A percentile compares a stretch with the other conserved stretches of the same genome.
phyloP scores from a whole-genome alignment of 2,113 vertebrate genomes.

The Mormyrus lacerda region DNA sequence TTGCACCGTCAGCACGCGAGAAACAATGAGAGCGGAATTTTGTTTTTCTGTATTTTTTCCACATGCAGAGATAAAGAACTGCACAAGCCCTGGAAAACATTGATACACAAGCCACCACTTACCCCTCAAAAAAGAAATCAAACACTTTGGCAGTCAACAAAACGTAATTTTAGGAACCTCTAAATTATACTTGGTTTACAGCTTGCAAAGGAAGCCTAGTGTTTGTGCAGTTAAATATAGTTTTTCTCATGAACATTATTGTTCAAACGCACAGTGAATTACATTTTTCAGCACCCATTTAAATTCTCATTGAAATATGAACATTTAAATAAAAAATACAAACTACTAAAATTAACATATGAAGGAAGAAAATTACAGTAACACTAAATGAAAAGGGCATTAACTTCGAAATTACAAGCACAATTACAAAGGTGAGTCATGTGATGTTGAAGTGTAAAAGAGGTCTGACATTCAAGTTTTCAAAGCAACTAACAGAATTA shows the following conservation, averaged over 20 bases:
- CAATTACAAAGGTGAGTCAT: neutral
- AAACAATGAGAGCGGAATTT: neutral
- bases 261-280: neutral
- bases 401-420: neutral
- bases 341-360: neutral
- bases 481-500: neutral
- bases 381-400: neutral
- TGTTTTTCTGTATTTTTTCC: neutral
- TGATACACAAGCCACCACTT: slow-evolving; percentile 21
- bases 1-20: neutral
- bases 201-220: neutral
- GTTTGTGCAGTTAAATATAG: slow-evolving; percentile 17
- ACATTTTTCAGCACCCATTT: neutral
- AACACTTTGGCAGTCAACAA: slow-evolving; percentile 18
- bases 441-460: neutral
- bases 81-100: slow-evolving; percentile 16
- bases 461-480: neutral
- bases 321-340: neutral
- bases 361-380: neutral
- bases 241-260: neutral
- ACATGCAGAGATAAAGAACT: neutral
- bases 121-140: slow-evolving; percentile 7
- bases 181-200: slow-evolving; percentile 17
- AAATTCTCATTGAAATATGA: neutral
- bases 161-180: slow-evolving; percentile 7